Evolutionary conservation across 2,797 vertebrate genomes (phyloP).

Genomic region (Vireo griseus): DNA sequence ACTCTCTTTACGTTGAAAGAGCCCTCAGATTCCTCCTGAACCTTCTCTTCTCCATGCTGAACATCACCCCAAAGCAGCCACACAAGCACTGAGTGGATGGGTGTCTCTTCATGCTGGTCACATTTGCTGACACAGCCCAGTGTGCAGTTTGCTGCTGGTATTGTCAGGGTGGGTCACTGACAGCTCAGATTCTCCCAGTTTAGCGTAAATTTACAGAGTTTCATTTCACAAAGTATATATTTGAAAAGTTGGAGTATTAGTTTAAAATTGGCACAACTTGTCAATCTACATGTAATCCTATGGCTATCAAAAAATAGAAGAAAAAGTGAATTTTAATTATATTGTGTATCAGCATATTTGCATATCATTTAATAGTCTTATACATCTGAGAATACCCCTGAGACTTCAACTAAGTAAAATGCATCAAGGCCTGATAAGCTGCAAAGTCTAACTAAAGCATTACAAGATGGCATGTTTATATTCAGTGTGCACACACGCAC

Average conservation of each 20-base stretch:
- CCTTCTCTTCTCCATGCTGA: fast-evolving
- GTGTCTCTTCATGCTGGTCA: background rate
- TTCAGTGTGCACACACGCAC: background rate
- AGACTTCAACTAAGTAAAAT: background rate
- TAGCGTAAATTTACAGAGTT: background rate
- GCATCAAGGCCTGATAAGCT: background rate
- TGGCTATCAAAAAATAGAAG: background rate
- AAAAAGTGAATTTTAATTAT: background rate
- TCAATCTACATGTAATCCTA: background rate
- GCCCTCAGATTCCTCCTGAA: background rate
- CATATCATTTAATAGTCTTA: background rate
- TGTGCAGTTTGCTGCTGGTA: background rate
- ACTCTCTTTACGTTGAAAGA: background rate
- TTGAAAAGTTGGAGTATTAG: background rate
- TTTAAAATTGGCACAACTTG: background rate
- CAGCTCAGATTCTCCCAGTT: background rate
- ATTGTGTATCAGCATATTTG: background rate
- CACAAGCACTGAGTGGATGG: fast-evolving
- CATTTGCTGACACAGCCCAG: background rate
- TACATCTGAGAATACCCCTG: background rate
- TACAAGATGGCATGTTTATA: background rate
- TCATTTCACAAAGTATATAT: background rate
- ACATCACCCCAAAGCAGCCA: background rate
- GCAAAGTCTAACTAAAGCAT: background rate
- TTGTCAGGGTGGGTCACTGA: fast-evolving